Base-by-base conservation (phyloP, 1,140 invertebrate species). In the Asbolus verrucosus region DNA sequence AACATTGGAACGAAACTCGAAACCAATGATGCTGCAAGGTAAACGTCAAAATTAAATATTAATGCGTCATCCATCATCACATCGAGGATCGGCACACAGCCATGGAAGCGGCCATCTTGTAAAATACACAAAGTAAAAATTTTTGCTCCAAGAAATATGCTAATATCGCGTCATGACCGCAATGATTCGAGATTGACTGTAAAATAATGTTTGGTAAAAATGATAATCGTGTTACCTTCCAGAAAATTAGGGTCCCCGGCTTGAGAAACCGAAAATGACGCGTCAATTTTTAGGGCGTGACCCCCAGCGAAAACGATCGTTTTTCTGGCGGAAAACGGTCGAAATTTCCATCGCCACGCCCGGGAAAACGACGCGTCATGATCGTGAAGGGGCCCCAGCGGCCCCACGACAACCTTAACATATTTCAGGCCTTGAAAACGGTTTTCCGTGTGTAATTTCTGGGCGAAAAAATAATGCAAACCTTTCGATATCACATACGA, bases 401-500 rank as follows among this genome's bases (percentile, higher is more conserved):
- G 3, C 24, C 50, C 63, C 75, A 73, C 54, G 66, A 72, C 71
- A 73, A 78, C 75, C 73, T 80, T 73, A 79, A 75, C 74, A 73
- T 79, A 77, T 76, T 80, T 78, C 77, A 71, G 76, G 75, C 72
- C 68, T 76, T 74, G 76, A 63, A 74, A 77, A 74, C 69, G 61
- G 38, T 67, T 39, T 39, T 67, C 72, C 41, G 69, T 62, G 69
- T 73, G 67, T 60, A 70, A 71, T 78, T 38, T 75, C 41, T 70
- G 76, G 74, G 75, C 77, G 78, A 76, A 79, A 80, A 80, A 80
- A 78, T 77, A 76, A 78, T 76, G 76, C 79, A 80, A 80, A 80
- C 79, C 79, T 80, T 80, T 76, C 76, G 33, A 73, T 75, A 78
- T 79, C 79, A 80, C 79, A 80, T 78, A 79, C 77, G 74, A 79